Evolutionary conservation across 2,888 invertebrate genomes (phyloP).

Genomic region (Kuschelorhynchus macadamiae): DNA sequence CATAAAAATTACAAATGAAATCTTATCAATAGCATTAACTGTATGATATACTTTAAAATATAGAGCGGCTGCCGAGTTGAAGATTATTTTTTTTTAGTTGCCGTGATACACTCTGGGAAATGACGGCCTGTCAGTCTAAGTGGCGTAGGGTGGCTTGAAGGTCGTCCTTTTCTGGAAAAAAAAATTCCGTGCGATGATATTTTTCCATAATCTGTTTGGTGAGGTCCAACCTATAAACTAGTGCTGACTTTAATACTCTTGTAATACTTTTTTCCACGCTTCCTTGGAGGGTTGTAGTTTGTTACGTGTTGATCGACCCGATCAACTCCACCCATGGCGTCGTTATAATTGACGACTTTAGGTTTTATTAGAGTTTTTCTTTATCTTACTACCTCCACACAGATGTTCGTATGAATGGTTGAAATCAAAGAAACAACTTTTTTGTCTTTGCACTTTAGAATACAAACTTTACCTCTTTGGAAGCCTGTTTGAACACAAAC

Average conservation of each 20-base stretch:
- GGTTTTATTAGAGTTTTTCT: conserved; percentile 18
- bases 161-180: conserved; percentile 15
- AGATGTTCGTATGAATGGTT: conserved; percentile 42
- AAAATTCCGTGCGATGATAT: conserved; percentile 21
- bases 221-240: conserved; percentile 40
- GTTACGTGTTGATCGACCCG: conserved; percentile 54
- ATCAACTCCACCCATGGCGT: conserved; percentile 58
- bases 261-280: conserved; percentile 54
- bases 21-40: too few species aligned
- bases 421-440: conserved; percentile 32
- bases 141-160: conserved; percentile 9
- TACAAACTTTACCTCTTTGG: conserved; percentile 47
- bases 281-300: conserved; percentile 46
- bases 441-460: conserved; percentile 49
- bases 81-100: conserved; percentile 42
- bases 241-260: conserved; percentile 25
- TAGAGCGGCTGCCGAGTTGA: conserved; percentile 19
- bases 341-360: conserved; percentile 55
- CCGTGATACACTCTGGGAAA: conserved; percentile 46
- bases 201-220: conserved; percentile 34
- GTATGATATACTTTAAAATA: too few species aligned
- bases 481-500: conserved; percentile 23
- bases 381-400: background rate
- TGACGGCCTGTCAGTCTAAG: conserved; percentile 44
- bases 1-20: too few species aligned